Base-by-base conservation (phyloP, 1,140 invertebrate species). In the Leptinotarsa lineolata region DNA sequence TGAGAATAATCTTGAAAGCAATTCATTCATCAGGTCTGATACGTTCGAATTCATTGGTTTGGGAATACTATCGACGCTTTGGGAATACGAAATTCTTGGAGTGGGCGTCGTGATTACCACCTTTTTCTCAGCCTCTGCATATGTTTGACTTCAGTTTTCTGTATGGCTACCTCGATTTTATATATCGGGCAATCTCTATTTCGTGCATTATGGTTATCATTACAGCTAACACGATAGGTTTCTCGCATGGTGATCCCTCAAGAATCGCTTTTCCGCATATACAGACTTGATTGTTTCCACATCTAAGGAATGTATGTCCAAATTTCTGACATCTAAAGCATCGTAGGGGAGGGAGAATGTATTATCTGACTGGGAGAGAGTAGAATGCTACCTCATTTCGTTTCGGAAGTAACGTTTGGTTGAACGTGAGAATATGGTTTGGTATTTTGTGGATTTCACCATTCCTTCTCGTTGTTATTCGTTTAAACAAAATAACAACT, bases 301-400 rank as follows among this genome's bases (percentile, higher is more conserved):
- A 72, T 70, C 45, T 72, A 1, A 16, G 65, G 12, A 3, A 73
- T 46, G 72, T 73, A 45, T 73, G 72, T 16, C 65, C 72, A 54
- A 73, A 73, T 71, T 70, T 73, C n/a, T 73, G 72, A 24, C 72
- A 73, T 21, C 20, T 71, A 20, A 73, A 73, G 48, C 72, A 73
- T 12, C 45, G 63, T 66, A 73, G 5, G 11, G 72, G 39, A 68
- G 72, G n/a, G 6, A 4, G 4, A 45, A 73, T 54, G 5, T 71
- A 72, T n/a, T 30, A 8, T 44, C 66, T 30, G 18, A 73, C 64
- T 67, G 12, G 13, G 3, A 67, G 46, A 15, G 46, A 54, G 46
- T 15, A n/a, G 46, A 15, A 54, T 54, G 46, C n/a, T 54, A 67
- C 30, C 24, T 67, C 15, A 44, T 1, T 67, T 13, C 22, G n/a